Percentiles rank a stretch among this genome's conserved stretches.
These are phyloP conservation scores for Prunella fulvescens DNA, from an alignment of 2,113 vertebrate genomes.

Conservation along the genomic window DNA sequence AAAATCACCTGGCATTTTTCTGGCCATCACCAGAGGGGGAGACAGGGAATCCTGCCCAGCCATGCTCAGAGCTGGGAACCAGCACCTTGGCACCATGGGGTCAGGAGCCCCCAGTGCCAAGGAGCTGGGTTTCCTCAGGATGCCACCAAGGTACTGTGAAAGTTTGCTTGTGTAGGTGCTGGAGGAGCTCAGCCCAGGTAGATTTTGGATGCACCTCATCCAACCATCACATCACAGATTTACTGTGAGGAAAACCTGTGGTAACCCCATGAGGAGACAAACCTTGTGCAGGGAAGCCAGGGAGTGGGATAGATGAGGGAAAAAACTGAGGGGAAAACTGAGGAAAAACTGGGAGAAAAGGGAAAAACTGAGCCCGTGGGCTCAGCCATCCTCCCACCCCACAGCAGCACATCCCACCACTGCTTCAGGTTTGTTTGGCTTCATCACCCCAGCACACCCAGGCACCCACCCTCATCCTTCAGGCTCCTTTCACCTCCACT, in stretches of 20 bases:
- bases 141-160: rapidly evolving
- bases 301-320: rapidly evolving
- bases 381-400: neutral
- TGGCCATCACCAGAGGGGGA: rapidly evolving
- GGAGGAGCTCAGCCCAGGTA: neutral
- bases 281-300: neutral
- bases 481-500: neutral
- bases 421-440: rapidly evolving
- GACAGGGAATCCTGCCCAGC: neutral
- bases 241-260: neutral
- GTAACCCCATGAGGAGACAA: neutral
- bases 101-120: neutral
- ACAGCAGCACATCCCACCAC: rapidly evolving
- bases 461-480: rapidly evolving
- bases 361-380: neutral
- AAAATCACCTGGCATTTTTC: neutral
- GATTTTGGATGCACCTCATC: neutral
- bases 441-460: rapidly evolving
- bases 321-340: neutral
- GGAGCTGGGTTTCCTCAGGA: neutral
- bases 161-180: neutral
- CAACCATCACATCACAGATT: neutral
- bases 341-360: neutral
- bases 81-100: rapidly evolving
- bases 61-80: neutral